These are phyloP conservation scores for Ferrisia virgata DNA, from an alignment of 2,888 invertebrate species.

Conservation along the genomic window DNA sequence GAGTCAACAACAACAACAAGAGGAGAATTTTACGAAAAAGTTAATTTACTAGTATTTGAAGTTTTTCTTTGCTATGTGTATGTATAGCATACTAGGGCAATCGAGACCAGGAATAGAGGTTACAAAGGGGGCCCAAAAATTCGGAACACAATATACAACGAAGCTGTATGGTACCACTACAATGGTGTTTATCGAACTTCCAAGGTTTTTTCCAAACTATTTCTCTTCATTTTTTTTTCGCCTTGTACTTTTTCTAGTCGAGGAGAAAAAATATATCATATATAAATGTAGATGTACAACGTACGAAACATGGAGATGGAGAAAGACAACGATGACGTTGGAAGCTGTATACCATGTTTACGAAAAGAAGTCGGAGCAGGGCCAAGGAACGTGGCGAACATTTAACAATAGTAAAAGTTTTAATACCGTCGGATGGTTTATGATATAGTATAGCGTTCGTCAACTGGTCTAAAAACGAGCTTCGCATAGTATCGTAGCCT, in stretches of 20 bases:
- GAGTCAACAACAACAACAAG: background rate
- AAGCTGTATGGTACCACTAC: background rate
- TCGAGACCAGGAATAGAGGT: too few species aligned
- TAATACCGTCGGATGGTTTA: slow-evolving; percentile 1
- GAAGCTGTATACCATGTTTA: background rate
- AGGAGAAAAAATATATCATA: background rate
- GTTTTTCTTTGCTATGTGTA: background rate
- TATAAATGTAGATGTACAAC: too few species aligned
- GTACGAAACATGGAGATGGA: background rate
- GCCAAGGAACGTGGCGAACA: background rate
- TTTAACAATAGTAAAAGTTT: slow-evolving; percentile 12
- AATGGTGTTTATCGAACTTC: background rate
- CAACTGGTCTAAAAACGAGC: background rate
- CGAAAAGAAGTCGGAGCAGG: background rate
- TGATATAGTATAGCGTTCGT: slow-evolving; percentile 6
- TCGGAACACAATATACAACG: background rate
- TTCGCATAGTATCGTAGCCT: background rate
- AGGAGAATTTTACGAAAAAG: background rate
- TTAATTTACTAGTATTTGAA: background rate
- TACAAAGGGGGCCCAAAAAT: too few species aligned
- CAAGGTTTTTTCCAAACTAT: slow-evolving; percentile 1
- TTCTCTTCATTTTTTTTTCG: background rate
- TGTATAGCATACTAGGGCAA: too few species aligned
- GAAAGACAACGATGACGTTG: background rate
- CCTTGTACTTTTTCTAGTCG: background rate